A percentile compares a stretch with the other conserved stretches of the same genome.
Conservation (phyloP, 2,888 invertebrate genomes). For the Mythimna ferrago region DNA sequence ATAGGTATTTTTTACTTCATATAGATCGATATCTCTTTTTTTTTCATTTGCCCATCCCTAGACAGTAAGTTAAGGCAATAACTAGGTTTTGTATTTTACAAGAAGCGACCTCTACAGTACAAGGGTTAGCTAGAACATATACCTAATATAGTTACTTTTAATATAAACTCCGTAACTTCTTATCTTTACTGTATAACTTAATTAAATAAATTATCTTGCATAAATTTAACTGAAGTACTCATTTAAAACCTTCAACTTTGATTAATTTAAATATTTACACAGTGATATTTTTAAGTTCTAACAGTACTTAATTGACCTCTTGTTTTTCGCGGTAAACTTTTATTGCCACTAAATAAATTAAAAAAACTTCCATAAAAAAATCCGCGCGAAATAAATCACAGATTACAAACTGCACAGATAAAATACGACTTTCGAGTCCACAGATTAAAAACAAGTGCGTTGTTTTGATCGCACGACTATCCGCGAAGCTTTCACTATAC, state of each 20-base stretch:
- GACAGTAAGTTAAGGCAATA: no score
- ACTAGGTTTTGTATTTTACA: no score
- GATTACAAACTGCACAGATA: conserved; percentile 29
- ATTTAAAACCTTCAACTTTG: background rate
- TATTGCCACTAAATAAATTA: conserved; percentile 15
- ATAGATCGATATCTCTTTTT: no score
- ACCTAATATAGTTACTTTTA: no score
- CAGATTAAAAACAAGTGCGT: conserved; percentile 31
- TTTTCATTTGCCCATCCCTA: no score
- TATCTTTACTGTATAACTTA: background rate
- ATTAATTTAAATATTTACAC: background rate
- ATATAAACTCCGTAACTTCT: background rate
- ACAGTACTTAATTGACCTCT: background rate
- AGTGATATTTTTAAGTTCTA: background rate
- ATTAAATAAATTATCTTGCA: background rate
- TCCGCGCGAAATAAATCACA: conserved; percentile 34
- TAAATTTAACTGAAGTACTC: background rate
- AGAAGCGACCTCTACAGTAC: background rate
- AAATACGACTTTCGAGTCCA: conserved; percentile 11
- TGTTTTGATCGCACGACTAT: conserved; percentile 50
- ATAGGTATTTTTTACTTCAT: no score
- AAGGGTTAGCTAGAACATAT: background rate
- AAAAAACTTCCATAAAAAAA: conserved; percentile 15
- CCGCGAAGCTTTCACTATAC: conserved; percentile 52
- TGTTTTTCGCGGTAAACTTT: background rate